phyloP scores from a whole-genome alignment of 2,113 vertebrate genomes.

The Grammomys dolichurus region DNA sequence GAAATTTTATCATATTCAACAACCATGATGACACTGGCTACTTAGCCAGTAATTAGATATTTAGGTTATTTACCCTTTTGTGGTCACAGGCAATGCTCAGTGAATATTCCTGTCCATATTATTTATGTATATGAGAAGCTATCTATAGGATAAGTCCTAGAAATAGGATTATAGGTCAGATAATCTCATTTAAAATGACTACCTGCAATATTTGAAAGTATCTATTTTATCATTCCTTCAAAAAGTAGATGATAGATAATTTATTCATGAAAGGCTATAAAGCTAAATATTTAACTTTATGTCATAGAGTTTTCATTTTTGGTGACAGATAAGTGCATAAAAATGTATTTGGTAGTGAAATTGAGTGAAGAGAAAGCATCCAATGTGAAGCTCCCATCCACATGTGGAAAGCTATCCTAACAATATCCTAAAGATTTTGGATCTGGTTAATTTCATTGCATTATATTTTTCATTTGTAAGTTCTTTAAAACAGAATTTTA shows the following conservation, averaged over 20 bases:
- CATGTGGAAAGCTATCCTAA: not conserved
- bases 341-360: not conserved
- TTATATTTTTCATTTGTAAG: not conserved
- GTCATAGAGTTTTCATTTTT: not conserved
- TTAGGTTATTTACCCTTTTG: conserved; percentile 22
- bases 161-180: not conserved
- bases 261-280: not conserved
- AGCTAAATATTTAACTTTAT: not conserved
- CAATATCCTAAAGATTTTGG: not conserved
- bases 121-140: not conserved
- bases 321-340: not conserved
- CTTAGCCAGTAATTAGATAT: not conserved
- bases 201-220: conserved; percentile 29
- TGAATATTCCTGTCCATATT: not conserved
- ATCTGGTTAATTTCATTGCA: not conserved
- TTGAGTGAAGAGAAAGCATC: not conserved
- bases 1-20: not conserved
- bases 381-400: not conserved
- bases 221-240: conserved; percentile 14
- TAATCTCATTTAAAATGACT: not conserved
- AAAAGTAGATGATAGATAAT: not conserved
- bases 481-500: not conserved
- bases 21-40: conserved; percentile 6
- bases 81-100: not conserved
- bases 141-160: conserved; percentile 1